These are phyloP conservation scores for Synodontis membranacea DNA, from an alignment of 2,113 vertebrate genomes.

Conservation along the genomic window DNA sequence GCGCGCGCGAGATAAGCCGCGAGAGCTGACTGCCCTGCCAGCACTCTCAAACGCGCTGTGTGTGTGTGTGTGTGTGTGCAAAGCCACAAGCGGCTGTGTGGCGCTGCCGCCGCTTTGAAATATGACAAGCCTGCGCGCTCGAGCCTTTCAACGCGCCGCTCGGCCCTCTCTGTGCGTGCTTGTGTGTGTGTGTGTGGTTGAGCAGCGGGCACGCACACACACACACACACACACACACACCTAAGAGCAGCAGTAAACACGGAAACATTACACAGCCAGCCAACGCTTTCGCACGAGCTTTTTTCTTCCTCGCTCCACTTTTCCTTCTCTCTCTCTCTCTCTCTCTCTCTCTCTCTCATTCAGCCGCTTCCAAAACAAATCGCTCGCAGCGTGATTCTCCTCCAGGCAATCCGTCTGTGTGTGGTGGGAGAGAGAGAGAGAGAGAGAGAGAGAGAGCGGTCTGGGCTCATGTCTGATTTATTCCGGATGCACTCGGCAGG, in stretches of 20 bases:
- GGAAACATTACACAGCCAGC: constrained; percentile 24
- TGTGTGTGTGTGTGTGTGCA: constrained; percentile 50
- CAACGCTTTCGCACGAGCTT: constrained; percentile 18
- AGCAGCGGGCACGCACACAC: constrained; percentile 39
- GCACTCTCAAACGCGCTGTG: constrained; percentile 40
- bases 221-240: constrained; percentile 39
- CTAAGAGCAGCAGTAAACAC: constrained; percentile 50
- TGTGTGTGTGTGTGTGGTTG: constrained; percentile 31
- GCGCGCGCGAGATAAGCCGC: constrained; percentile 46
- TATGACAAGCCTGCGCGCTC: constrained; percentile 53
- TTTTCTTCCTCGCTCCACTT: constrained; percentile 6
- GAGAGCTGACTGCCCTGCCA: constrained; percentile 44
- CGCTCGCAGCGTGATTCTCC: constrained; percentile 47
- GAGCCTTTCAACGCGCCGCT: constrained; percentile 54
- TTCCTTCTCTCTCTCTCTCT: neutral
- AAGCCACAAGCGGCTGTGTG: constrained; percentile 54
- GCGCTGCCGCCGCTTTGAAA: constrained; percentile 52
- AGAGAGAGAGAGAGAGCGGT: neutral
- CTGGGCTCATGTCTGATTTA: constrained; percentile 36
- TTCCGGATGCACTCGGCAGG: constrained; percentile 25
- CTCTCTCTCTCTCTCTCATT: constrained; percentile 32
- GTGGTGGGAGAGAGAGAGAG: neutral
- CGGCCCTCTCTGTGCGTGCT: constrained; percentile 17
- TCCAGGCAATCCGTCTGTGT: constrained; percentile 29
- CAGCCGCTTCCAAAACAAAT: constrained; percentile 51